Percentiles rank a stretch among this genome's conserved stretches.
Conservation (phyloP, 1,140 invertebrate genomes). For the Mamestra configurata region DNA sequence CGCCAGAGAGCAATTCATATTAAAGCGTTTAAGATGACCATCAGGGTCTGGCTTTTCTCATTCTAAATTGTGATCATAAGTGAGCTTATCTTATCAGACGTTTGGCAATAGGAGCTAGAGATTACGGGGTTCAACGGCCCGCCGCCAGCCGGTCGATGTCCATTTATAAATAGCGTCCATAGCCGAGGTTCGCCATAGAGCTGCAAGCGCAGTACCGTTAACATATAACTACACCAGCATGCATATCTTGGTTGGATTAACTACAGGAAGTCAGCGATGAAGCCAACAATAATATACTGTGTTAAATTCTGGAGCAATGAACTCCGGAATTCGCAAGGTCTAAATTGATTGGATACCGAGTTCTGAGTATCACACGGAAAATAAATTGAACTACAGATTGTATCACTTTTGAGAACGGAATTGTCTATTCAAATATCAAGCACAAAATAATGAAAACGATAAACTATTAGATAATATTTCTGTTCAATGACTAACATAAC, state of each 20-base stretch:
- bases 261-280: conserved; percentile 13
- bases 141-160: conserved; percentile 56
- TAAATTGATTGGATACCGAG: conserved; percentile 1
- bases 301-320: conserved; percentile 32
- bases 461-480: background rate
- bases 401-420: background rate
- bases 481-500: background rate
- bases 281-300: background rate
- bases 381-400: background rate
- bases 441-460: background rate
- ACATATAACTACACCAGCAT: conserved; percentile 45
- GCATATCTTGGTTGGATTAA: conserved; percentile 39
- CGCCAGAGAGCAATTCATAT: background rate
- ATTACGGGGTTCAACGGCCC: conserved; percentile 66
- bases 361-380: background rate
- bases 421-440: background rate
- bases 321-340: conserved; percentile 9
- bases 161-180: conserved; percentile 71
- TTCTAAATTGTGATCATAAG: conserved; percentile 31
- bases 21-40: conserved; percentile 15
- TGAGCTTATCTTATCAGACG: conserved; percentile 52
- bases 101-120: conserved; percentile 59
- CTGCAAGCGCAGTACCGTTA: conserved; percentile 58
- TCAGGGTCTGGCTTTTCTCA: conserved; percentile 37
- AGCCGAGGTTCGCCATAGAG: conserved; percentile 57